Base-by-base conservation (phyloP, 2,888 invertebrate genomes). In the Erpobdella octoculata region DNA sequence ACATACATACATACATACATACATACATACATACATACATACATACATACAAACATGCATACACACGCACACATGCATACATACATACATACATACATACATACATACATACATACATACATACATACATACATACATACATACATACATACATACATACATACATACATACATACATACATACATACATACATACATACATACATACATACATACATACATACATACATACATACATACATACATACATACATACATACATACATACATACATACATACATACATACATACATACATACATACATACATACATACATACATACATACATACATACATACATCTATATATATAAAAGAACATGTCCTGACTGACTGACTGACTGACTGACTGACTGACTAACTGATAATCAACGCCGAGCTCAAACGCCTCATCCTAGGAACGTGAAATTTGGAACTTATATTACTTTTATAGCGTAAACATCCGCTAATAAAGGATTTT, bases 261-360 rank as follows among this genome's bases (percentile, higher is more conserved):
- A 64, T 33, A 64, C 65, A 64, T 64, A 31, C 35, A 31, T 64
- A 64, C 31, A 64, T 33, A 64, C 65, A 15, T 33, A 64, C 65
- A 64, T 33, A 64, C 35, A 31, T 33, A 31, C 65, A 15, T 64
- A 64, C 65, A 64, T 33, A 64, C 12, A 64, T 21, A 59, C 59
- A 12, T 21, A 21, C 59, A 59, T 59, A 59, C 59, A n/a, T 21
- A 59, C 59, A 12, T 59, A 59, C 59, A 12, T n/a, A 59, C 59
- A 59, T n/a, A 59, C 59, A 59, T 15, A 12, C 25, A 59, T 15
- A 59, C 59, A 59, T n/a, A 41, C 46, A 41, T 59, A 59, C 18
- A n/a, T n/a, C n/a, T n/a, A n/a, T n/a, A n/a, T n/a, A n/a, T n/a
- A n/a, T n/a, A n/a, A n/a, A n/a, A n/a, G n/a, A n/a, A n/a, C n/a